Evolutionary conservation across 2,113 vertebrate species (phyloP), one percentile per base, ranked within the genome.

Genomic region (Edolisoma coerulescens): DNA sequence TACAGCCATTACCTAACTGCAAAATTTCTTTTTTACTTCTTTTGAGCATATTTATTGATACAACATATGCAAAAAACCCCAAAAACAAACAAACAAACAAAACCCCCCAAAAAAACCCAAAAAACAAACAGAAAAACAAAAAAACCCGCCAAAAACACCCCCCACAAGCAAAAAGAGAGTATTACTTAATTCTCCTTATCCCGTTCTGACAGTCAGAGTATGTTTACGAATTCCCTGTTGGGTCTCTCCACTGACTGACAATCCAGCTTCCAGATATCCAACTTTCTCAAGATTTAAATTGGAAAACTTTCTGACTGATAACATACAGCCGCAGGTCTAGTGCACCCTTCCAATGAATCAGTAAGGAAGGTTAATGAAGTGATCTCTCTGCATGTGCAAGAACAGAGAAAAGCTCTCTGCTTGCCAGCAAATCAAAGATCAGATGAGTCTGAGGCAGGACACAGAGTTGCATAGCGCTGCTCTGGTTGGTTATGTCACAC

Each of bases 301-400:
- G 57, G 82, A 94, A 96, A 95, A 73, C 50, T 94, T 97, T 88
- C 57, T 91, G 47, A 22, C 26, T 89, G 83, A 67, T 96, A 95
- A 82, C 63, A 70, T 33, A 91, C 16, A 90, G 84, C 41, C 65
- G 60, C 44, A 87, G 39, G 26, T 74, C 69, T 81, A 89, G 64
- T 32, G 39, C 73, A 70, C 18, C 81, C 76, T 84, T 91, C 81
- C 49, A 47, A 41, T 54, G 92, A 96, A 81, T 79, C 89, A 68
- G 64, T 83, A 63, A 68, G 64, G 70, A 95, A 69, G 64, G 89
- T 73, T 96, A 96, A 94, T 81, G 57, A 97, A 91, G 53, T 75
- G 54, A 41, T 93, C 21, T 95, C 26, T n/a, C 60, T 70, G 68
- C 39, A 7, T 67, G 47, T 79, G 65, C 59, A 84, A 93, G 32